Conservation (phyloP, 2,797 vertebrate genomes). For the Nannoperca obscura region DNA sequence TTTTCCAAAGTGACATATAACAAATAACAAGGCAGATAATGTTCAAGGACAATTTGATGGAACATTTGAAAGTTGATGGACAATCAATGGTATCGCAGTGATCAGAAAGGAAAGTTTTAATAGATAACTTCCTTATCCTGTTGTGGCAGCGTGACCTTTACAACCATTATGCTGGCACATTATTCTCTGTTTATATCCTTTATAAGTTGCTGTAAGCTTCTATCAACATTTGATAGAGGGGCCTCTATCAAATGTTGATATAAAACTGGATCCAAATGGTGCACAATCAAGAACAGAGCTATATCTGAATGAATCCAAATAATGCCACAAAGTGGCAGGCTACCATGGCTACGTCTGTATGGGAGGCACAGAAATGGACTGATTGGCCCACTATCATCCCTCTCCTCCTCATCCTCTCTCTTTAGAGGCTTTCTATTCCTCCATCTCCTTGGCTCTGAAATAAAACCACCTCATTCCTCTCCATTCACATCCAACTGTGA, state of each 20-base stretch:
- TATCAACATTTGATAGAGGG: too few species aligned
- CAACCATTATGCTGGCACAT: background rate
- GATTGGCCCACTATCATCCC: slow-evolving; percentile 14
- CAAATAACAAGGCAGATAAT: background rate
- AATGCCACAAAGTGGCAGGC: slow-evolving; percentile 8
- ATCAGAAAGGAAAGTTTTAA: background rate
- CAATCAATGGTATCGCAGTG: background rate
- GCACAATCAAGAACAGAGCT: background rate
- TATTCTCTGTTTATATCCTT: background rate
- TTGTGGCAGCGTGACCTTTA: background rate
- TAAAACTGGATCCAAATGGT: background rate
- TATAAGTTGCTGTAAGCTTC: background rate
- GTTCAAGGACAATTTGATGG: background rate
- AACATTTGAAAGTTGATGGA: background rate
- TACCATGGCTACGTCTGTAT: slow-evolving; percentile 32
- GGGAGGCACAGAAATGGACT: slow-evolving; percentile 16
- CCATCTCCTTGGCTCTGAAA: slow-evolving; percentile 53
- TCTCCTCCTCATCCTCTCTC: slow-evolving; percentile 24
- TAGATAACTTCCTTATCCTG: background rate
- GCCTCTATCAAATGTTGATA: background rate
- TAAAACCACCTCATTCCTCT: slow-evolving; percentile 52
- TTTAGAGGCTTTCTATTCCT: slow-evolving; percentile 45
- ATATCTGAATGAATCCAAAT: slow-evolving; percentile 22
- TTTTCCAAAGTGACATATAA: background rate
- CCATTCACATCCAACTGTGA: slow-evolving; percentile 58